Evolutionary conservation across 2,113 vertebrate species (phyloP).

Genomic region (Lasiurus cinereus): DNA sequence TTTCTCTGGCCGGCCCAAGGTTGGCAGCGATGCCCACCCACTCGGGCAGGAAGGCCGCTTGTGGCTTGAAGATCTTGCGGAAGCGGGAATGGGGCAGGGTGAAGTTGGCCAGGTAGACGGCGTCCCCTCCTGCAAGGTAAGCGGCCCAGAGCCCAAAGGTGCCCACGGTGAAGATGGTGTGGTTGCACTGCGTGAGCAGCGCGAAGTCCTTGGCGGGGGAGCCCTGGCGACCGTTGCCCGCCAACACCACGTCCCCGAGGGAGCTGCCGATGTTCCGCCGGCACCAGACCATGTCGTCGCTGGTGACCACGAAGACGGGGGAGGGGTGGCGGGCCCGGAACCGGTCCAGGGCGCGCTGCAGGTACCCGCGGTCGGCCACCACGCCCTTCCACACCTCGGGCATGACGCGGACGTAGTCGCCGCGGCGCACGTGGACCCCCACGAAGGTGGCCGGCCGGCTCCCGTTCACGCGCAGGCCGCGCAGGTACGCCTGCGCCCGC

Average conservation of each 20-base stretch:
- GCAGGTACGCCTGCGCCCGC: constrained; percentile 57
- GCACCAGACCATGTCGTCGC: constrained; percentile 85
- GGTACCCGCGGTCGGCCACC: constrained; percentile 80
- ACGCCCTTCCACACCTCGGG: constrained; percentile 82
- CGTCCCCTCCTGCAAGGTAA: constrained; percentile 73
- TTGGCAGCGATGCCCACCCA: constrained; percentile 82
- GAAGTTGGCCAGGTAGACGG: constrained; percentile 83
- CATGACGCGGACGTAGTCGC: constrained; percentile 84
- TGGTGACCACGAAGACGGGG: constrained; percentile 82
- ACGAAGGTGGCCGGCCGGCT: constrained; percentile 81
- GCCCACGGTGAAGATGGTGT: constrained; percentile 85
- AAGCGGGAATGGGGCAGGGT: constrained; percentile 82
- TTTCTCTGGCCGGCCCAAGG: neutral
- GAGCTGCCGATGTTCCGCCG: constrained; percentile 75
- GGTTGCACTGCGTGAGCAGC: constrained; percentile 83
- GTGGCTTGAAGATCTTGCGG: constrained; percentile 78
- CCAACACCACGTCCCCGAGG: constrained; percentile 77
- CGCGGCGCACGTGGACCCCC: constrained; percentile 83
- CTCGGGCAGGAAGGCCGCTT: constrained; percentile 80
- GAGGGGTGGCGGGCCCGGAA: constrained; percentile 75
- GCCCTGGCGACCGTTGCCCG: constrained; percentile 56
- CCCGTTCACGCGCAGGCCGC: neutral
- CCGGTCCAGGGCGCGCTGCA: constrained; percentile 81
- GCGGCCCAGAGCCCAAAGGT: constrained; percentile 83
- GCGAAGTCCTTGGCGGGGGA: constrained; percentile 78